Conservation (phyloP, 2,888 invertebrate genomes). For the Palloptera scutellata region DNA sequence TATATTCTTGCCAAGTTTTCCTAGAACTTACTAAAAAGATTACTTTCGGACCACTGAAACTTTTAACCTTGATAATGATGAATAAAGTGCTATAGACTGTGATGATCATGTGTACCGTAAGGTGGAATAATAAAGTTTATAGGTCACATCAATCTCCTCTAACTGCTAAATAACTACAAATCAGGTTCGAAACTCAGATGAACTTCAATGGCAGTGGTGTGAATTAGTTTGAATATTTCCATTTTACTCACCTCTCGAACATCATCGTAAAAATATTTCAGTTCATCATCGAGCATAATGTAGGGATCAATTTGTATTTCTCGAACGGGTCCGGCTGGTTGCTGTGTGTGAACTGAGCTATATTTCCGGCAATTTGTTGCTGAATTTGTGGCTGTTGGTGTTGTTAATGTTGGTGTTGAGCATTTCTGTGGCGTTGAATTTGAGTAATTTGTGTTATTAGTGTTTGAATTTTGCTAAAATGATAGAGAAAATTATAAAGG, state of each 20-base stretch:
- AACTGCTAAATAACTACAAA: too few relatives aligned
- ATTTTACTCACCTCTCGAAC: conserved; percentile 77
- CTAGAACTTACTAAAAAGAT: too few relatives aligned
- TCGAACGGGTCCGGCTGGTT: conserved; percentile 78
- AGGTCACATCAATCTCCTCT: too few relatives aligned
- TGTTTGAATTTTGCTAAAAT: conserved; percentile 34
- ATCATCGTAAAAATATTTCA: conserved; percentile 85
- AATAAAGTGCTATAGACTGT: too few relatives aligned
- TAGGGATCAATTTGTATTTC: conserved; percentile 88
- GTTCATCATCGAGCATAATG: conserved; percentile 84
- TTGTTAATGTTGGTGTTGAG: conserved; percentile 34
- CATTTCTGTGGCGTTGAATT: conserved; percentile 40
- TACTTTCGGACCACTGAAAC: too few relatives aligned
- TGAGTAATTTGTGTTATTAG: conserved; percentile 37
- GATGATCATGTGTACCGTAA: too few relatives aligned
- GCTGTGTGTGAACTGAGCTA: conserved; percentile 80
- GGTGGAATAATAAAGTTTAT: too few relatives aligned
- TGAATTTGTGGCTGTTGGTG: conserved; percentile 22
- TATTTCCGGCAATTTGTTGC: conserved; percentile 64
- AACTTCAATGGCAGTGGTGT: too few relatives aligned
- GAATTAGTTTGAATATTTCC: not conserved
- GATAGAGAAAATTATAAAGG: too few relatives aligned
- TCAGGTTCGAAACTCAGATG: too few relatives aligned
- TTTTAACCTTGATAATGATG: too few relatives aligned
- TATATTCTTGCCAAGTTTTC: too few relatives aligned